Evolutionary conservation across 2,888 invertebrate species (phyloP).

Genomic region (Drosophila robusta): DNA sequence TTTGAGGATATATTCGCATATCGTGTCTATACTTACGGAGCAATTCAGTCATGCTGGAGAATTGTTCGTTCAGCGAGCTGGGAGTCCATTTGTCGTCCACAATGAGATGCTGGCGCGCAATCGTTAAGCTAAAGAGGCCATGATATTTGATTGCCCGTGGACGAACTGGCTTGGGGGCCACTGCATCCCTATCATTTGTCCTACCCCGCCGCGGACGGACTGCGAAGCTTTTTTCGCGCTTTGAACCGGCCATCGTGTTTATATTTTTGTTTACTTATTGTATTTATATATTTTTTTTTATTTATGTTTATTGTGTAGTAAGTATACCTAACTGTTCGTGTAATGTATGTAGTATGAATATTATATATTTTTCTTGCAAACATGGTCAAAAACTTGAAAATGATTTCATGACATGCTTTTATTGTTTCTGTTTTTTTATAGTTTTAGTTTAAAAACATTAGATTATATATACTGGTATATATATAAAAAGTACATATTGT

Average conservation of each 20-base stretch:
- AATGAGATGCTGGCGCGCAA: slow-evolving; percentile 80
- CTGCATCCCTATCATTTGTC: slow-evolving; percentile 25
- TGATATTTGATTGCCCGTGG: slow-evolving; percentile 76
- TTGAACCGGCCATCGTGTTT: slow-evolving; percentile 20
- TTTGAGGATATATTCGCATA: too few species aligned
- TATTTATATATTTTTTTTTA: neutral
- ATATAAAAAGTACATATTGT: too few species aligned
- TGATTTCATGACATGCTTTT: slow-evolving; percentile 6
- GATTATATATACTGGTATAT: too few species aligned
- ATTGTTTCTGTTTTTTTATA: too few species aligned
- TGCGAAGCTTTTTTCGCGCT: slow-evolving; percentile 22
- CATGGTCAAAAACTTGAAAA: neutral
- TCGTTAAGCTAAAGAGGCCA: slow-evolving; percentile 81
- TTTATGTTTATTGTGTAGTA: slow-evolving; percentile 1
- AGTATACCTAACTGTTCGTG: slow-evolving; percentile 19
- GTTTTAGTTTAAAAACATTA: too few species aligned
- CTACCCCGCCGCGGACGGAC: slow-evolving; percentile 32
- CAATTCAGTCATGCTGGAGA: slow-evolving; percentile 74
- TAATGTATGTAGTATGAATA: slow-evolving; percentile 1
- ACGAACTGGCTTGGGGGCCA: slow-evolving; percentile 75
- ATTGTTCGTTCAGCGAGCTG: slow-evolving; percentile 76
- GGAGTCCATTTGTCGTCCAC: slow-evolving; percentile 82
- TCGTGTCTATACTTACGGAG: slow-evolving; percentile 65
- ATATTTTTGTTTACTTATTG: neutral
- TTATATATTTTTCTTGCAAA: neutral